Evolutionary conservation across 2,888 invertebrate genomes (phyloP), one percentile per base, ranked within the genome.

Genomic region (Andrena praecox): DNA sequence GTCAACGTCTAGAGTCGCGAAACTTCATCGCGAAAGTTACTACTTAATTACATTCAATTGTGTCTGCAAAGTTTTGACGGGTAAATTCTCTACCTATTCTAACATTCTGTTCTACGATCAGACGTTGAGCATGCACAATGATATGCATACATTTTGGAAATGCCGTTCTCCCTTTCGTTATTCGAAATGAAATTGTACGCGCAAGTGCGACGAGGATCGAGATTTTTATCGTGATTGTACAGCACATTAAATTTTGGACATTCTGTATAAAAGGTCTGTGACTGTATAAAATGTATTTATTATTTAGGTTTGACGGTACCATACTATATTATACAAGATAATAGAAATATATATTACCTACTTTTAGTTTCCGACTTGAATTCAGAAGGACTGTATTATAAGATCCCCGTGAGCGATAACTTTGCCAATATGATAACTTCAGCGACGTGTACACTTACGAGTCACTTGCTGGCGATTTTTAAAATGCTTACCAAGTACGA

Each of bases 201-300:
- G 52, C 70, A 42, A 63, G 42, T 35, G 35, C 24, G 54, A 73
- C 33, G n/a, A 73, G 62, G 24, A 84, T 80, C 27, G 52, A 60
- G 20, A 20, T 20, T 66, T 54, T 27, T 83, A 83, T 63, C 69
- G 62, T 59, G 59, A 85, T 79, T 89, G 84, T 89, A 87, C 82
- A 85, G 80, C 78, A 80, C 77, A 81, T 83, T 75, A 86, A 85
- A 87, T 89, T 89, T 88, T 85, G 93, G 91, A 92, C 90, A 92
- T 93, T 93, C 93, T 93, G 93, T 93, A 93, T 93, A 89, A 91
- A 92, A 90, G 90, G 92, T 92, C 93, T 92, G 86, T 86, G 91
- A 93, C 91, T 93, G 93, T 93, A 93, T 92, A 93, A 93, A 93
- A 93, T 93, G 93, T 93, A 93, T 93, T 93, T 93, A 93, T 93